Percentiles rank a stretch among this genome's conserved stretches.
These are phyloP conservation scores for Leptarthrus brevirostris DNA, from an alignment of 2,888 invertebrate genomes.

Conservation along the genomic window DNA sequence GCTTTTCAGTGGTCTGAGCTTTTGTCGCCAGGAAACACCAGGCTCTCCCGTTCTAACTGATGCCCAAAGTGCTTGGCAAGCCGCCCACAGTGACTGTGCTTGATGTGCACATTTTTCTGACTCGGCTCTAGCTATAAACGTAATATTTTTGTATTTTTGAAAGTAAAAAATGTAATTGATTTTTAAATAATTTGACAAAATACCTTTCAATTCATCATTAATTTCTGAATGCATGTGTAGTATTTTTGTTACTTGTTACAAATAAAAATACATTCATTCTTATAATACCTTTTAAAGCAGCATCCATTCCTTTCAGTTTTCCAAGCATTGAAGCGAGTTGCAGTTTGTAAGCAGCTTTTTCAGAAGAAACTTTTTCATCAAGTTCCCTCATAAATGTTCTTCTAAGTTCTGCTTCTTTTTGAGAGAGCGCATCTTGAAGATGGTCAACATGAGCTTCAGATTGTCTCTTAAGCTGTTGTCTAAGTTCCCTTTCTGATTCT, in stretches of 20 bases:
- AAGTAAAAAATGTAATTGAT: too few relatives aligned
- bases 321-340: constrained; percentile 80
- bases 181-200: constrained; percentile 40
- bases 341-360: constrained; percentile 75
- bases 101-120: constrained; percentile 80
- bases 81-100: constrained; percentile 93
- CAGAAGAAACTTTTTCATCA: constrained; percentile 76
- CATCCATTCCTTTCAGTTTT: constrained; percentile 80
- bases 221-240: constrained; percentile 61
- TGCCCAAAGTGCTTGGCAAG: constrained; percentile 87
- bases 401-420: constrained; percentile 69
- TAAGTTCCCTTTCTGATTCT: constrained; percentile 78
- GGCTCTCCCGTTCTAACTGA: constrained; percentile 76
- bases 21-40: constrained; percentile 70
- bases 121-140: constrained; percentile 74
- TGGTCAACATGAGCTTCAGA: constrained; percentile 88
- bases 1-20: constrained; percentile 73
- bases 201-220: constrained; percentile 66
- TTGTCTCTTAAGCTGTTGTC: constrained; percentile 84
- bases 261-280: neutral
- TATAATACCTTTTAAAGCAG: constrained; percentile 76
- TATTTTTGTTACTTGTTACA: neutral
- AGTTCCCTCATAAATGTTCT: constrained; percentile 70
- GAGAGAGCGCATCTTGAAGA: constrained; percentile 76
- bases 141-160: too few relatives aligned